These are phyloP conservation scores for Drosophila sulfurigaster DNA, from an alignment of 1,140 invertebrate species.

Conservation along the genomic window DNA sequence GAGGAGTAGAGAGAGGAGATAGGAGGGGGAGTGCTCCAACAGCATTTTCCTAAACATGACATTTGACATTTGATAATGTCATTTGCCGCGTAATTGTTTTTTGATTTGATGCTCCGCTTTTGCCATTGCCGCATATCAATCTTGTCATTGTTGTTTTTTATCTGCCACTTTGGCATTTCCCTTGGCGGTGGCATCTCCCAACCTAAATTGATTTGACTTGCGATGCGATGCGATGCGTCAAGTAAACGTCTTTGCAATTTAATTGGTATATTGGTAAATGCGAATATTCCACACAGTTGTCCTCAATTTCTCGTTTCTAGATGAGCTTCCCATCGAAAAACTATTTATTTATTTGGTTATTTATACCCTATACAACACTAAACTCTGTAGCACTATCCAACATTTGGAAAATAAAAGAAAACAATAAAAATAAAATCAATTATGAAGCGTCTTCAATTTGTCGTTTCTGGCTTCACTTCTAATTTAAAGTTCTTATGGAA, in stretches of 20 bases:
- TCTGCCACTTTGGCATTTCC: constrained; percentile 52
- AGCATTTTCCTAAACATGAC: constrained; percentile 69
- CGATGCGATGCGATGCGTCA: constrained; percentile 2
- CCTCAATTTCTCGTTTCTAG: background rate
- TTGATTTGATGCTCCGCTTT: constrained; percentile 72
- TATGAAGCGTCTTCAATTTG: too few species aligned
- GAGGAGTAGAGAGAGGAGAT: background rate
- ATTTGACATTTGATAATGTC: constrained; percentile 83
- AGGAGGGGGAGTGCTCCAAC: constrained; percentile 11
- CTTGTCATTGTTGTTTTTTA: constrained; percentile 51
- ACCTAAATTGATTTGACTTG: constrained; percentile 41
- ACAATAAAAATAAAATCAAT: too few species aligned
- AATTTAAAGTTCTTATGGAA: too few species aligned
- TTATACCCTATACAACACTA: too few species aligned
- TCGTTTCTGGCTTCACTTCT: too few species aligned
- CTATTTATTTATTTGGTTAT: too few species aligned
- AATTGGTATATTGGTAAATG: background rate
- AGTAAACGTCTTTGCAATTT: background rate
- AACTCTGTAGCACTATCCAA: too few species aligned
- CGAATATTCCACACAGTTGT: background rate
- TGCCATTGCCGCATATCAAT: constrained; percentile 20
- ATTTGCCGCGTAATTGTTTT: constrained; percentile 83
- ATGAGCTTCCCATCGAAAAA: too few species aligned
- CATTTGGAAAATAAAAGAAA: too few species aligned
- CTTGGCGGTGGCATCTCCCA: background rate